A percentile compares a stretch with the other conserved stretches of the same genome.
These are phyloP conservation scores for Trematomus loennbergii DNA, from an alignment of 2,113 vertebrate genomes.

Conservation along the genomic window DNA sequence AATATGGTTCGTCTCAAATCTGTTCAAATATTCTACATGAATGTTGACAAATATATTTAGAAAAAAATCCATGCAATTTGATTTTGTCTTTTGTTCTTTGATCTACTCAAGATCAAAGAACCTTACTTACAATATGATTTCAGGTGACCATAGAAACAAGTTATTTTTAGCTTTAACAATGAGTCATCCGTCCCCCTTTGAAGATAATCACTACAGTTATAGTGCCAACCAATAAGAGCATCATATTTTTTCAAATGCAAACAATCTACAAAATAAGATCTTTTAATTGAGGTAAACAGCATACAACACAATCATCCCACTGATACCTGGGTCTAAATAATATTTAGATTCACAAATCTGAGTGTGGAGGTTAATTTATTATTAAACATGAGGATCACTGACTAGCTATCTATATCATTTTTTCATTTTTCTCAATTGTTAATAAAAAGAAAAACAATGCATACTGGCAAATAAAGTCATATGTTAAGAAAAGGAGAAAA, in stretches of 20 bases:
- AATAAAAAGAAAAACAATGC: too few species aligned
- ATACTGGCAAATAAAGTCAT: neutral
- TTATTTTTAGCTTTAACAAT: conserved; percentile 12
- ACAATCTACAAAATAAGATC: conserved; percentile 17
- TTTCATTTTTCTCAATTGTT: too few species aligned
- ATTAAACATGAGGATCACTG: neutral
- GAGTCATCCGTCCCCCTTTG: neutral
- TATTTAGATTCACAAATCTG: too few species aligned
- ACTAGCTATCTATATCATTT: neutral
- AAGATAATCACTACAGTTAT: neutral
- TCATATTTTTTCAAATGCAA: neutral
- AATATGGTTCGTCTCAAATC: conserved; percentile 21
- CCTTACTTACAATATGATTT: conserved; percentile 28
- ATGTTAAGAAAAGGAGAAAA: too few species aligned
- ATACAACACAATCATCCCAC: neutral
- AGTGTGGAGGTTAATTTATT: neutral
- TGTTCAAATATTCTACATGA: conserved; percentile 1
- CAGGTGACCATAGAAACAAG: conserved; percentile 19
- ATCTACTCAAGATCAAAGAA: conserved; percentile 20
- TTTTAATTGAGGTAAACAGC: neutral
- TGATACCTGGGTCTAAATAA: too few species aligned
- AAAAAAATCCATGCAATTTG: neutral
- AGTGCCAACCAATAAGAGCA: neutral
- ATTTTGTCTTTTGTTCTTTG: conserved; percentile 4
- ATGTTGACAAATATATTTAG: neutral